Base-by-base conservation (phyloP, 2,888 invertebrate species). In the Brachyptera risi region DNA sequence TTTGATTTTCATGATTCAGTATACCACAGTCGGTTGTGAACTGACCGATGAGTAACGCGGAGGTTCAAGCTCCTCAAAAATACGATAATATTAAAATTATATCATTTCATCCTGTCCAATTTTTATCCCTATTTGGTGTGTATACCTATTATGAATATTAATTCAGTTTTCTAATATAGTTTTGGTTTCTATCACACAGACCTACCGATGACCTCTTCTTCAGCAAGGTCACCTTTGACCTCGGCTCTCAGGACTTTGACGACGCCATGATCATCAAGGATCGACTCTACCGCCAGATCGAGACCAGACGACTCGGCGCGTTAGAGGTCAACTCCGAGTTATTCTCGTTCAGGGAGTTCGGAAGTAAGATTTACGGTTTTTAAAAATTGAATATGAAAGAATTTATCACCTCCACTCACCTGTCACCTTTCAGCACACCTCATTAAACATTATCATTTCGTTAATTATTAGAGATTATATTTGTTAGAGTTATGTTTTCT, bases 141-240 rank as follows among this genome's bases (percentile, higher is more conserved):
- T n/a, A n/a, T n/a, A n/a, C n/a, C n/a, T n/a, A n/a, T n/a, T n/a
- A n/a, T n/a, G n/a, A n/a, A n/a, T n/a, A n/a, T n/a, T n/a, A n/a
- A n/a, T n/a, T n/a, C n/a, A n/a, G n/a, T n/a, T n/a, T n/a, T n/a
- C n/a, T n/a, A n/a, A n/a, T n/a, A n/a, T n/a, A n/a, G n/a, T n/a
- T n/a, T n/a, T n/a, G n/a, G n/a, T n/a, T n/a, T n/a, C n/a, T 31
- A 11, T 27, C 26, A 3, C 23, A 4, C 47, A 84, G 84, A 67
- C 72, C 76, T 1, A 73, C 78, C n/a, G 72, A 73, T 1, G 86
- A 87, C 68, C 73, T 77, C 40, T 85, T 86, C 70, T 78, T 81
- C 7, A 82, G 82, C 58, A 81, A 82, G 70, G 86, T 86, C 21
- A 86, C 86, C 0, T 73, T 88, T 64, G 89, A 90, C 72, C 76